Evolutionary conservation across 2,113 vertebrate species (phyloP).

Genomic region (Hippolais icterina): DNA sequence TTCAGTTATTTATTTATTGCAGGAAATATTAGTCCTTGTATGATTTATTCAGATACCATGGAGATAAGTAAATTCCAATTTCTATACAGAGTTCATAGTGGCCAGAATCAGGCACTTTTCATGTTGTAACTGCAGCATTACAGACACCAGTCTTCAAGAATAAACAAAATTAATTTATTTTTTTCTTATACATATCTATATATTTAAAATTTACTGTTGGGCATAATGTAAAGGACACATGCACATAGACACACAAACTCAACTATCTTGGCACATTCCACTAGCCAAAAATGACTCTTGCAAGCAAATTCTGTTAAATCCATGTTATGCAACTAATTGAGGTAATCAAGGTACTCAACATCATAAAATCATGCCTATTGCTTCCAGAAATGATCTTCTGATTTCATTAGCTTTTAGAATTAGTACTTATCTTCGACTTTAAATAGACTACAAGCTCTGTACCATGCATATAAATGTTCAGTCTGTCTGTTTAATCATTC

Average conservation of each 20-base stretch:
- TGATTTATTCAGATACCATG: not conserved
- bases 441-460: constrained; percentile 48
- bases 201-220: not conserved
- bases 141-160: not conserved
- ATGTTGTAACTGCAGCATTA: not conserved
- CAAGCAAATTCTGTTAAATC: not conserved
- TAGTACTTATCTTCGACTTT: constrained; percentile 53
- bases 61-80: not conserved
- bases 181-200: not conserved
- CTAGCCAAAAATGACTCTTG: not conserved
- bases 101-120: not conserved
- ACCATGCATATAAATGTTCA: constrained; percentile 57
- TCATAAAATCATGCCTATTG: constrained; percentile 29
- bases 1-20: not conserved
- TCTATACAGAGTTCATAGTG: not conserved
- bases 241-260: not conserved
- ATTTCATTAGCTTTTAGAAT: constrained; percentile 70
- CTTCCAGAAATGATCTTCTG: constrained; percentile 43
- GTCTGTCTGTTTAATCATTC: constrained; percentile 66
- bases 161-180: not conserved
- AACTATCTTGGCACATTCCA: not conserved
- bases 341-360: constrained; percentile 33
- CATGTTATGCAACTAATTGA: constrained; percentile 33
- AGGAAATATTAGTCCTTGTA: not conserved
- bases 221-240: not conserved